Base-by-base conservation (phyloP, 2,888 invertebrate species). In the Torymus aiolomorphi region DNA sequence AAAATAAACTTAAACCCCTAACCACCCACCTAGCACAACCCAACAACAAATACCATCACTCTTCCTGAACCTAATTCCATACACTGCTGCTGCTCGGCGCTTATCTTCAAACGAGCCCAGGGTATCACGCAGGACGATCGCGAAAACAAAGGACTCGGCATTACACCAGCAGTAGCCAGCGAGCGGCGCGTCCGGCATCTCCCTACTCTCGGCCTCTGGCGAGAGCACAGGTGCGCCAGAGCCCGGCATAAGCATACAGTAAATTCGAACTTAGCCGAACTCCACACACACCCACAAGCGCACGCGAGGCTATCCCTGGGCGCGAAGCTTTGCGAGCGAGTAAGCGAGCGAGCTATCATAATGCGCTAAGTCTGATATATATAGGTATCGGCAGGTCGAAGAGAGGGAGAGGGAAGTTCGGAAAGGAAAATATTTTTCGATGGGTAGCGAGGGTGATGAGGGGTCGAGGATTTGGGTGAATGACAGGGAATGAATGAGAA, bases 231-330 rank as follows among this genome's bases (percentile, higher is more conserved):
- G 87, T 88, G 87, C 84, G 66, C 82, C 83, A 79, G 51, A 51
- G 51, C 80, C 85, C 85, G 82, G 80, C 83, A 80, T 86, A 87
- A 88, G 86, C 86, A 84, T 86, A 85, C 85, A 83, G 86, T 87
- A 87, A 88, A 88, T 87, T 87, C 85, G 80, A 88, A 88, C 86
- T 86, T 86, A 81, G 85, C 81, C 83, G 77, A 86, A 86, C 86
- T 86, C 82, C 20, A 20, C 57, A 14, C 20, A 67, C 42, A 56
- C n/a, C n/a, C 54, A 14, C 14, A 54, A 57, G 73, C 71, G 79
- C 71, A 78, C 76, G 76, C 72, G 24, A 24, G n/a, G 56, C 54
- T 67, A 78, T 74, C 78, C 54, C 63, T 18, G 18, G n/a, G 14
- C n/a, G 56, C 4, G 71, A 10, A 69, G n/a, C 51, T 42, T 42